These are phyloP conservation scores for Apteryx mantelli DNA, from an alignment of 2,113 vertebrate species.

Conservation along the genomic window DNA sequence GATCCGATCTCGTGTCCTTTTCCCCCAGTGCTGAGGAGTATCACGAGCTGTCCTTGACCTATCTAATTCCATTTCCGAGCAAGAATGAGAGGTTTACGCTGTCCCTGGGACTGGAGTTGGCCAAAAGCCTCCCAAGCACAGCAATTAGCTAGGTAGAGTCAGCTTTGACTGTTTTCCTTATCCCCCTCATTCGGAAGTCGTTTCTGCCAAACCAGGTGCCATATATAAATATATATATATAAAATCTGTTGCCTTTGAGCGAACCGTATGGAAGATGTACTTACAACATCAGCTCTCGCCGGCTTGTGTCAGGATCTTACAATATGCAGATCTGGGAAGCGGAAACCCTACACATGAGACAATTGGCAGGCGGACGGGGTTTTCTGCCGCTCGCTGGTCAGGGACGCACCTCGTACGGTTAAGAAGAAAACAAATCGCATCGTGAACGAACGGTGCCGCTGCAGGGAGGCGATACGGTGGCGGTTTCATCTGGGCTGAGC, in stretches of 20 bases:
- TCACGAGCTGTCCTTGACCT: background rate
- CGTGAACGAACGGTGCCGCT: background rate
- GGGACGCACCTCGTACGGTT: background rate
- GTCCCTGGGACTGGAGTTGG: background rate
- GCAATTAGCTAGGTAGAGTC: constrained; percentile 15
- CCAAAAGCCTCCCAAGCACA: background rate
- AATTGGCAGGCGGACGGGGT: constrained; percentile 57
- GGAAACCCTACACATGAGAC: constrained; percentile 66
- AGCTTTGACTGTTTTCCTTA: background rate
- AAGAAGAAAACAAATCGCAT: background rate
- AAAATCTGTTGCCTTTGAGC: constrained; percentile 65
- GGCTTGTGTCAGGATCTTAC: constrained; percentile 55
- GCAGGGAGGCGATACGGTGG: too few relatives aligned
- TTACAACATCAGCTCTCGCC: constrained; percentile 37
- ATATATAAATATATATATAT: constrained; percentile 65
- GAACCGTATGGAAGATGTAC: constrained; percentile 56
- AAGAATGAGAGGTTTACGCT: background rate
- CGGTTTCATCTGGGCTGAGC: background rate
- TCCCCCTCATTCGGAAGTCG: constrained; percentile 44
- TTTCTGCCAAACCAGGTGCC: constrained; percentile 67
- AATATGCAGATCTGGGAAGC: constrained; percentile 64
- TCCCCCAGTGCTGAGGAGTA: fast-evolving
- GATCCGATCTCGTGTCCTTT: background rate
- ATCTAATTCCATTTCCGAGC: fast-evolving
- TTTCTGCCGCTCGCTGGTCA: constrained; percentile 35